Evolutionary conservation across 2,113 vertebrate genomes (phyloP).

Genomic region (Desmodus rotundus): DNA sequence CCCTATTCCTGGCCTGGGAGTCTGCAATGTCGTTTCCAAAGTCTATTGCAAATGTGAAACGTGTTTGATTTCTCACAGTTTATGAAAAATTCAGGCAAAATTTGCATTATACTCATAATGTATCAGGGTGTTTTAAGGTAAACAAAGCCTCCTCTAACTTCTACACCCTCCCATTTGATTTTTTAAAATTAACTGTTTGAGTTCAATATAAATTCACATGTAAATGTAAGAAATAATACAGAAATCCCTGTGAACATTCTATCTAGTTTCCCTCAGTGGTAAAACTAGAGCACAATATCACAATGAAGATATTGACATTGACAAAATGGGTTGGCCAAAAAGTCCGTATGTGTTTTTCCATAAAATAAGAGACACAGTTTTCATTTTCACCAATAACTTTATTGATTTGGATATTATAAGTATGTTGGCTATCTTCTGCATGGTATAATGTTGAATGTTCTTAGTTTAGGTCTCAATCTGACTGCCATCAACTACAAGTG

Average conservation of each 20-base stretch:
- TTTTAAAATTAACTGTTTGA: background rate
- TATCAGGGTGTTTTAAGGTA: background rate
- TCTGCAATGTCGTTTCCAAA: background rate
- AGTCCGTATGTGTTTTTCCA: too few species aligned
- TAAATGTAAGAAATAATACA: background rate
- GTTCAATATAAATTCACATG: background rate
- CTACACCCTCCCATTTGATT: background rate
- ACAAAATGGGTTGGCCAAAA: background rate
- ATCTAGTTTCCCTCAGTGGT: background rate
- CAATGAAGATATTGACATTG: background rate
- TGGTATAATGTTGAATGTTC: too few species aligned
- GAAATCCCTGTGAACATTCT: background rate
- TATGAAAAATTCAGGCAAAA: background rate
- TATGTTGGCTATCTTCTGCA: too few species aligned
- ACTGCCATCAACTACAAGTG: too few species aligned
- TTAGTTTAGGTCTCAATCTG: too few species aligned
- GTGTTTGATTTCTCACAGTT: background rate
- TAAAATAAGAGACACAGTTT: too few species aligned
- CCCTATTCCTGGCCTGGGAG: background rate
- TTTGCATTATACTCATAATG: background rate
- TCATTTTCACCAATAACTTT: too few species aligned
- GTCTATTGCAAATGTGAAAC: background rate
- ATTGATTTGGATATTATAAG: too few species aligned
- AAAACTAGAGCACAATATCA: background rate
- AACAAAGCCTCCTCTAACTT: background rate